Conservation (phyloP, 1,140 invertebrate genomes). For the Pollicipes pollicipes region DNA sequence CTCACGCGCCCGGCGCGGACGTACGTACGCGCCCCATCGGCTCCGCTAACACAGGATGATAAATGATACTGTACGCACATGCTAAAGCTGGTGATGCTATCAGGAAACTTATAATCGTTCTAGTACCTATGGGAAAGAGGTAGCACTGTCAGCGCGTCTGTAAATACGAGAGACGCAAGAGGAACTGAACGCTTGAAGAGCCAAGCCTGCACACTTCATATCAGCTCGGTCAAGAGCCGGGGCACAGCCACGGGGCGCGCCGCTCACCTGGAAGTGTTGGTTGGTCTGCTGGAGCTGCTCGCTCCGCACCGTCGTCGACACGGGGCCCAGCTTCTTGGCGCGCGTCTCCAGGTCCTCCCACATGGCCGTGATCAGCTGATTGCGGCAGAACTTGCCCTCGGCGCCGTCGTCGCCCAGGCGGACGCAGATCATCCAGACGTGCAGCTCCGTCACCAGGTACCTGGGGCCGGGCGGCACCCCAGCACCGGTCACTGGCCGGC, state of each 20-base stretch:
- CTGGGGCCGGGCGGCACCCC: neutral
- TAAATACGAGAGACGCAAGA: no score
- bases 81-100: no score
- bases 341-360: conserved; percentile 59
- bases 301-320: conserved; percentile 12
- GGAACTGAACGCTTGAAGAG: no score
- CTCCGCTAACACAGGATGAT: neutral
- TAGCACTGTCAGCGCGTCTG: no score
- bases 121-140: no score
- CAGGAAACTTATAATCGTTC: no score
- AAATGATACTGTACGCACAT: neutral
- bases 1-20: neutral
- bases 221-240: neutral
- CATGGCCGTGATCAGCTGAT: conserved; percentile 51
- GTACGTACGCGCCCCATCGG: neutral
- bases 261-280: neutral
- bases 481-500: no score
- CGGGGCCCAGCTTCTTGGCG: conserved; percentile 50
- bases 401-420: conserved; percentile 54
- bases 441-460: conserved; percentile 43
- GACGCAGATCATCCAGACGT: conserved; percentile 61
- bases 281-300: conserved; percentile 4
- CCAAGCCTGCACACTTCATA: neutral
- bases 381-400: conserved; percentile 47
- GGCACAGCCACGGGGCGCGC: neutral